Evolutionary conservation across 2,113 vertebrate genomes (phyloP), one percentile per base, ranked within the genome.

Genomic region (Protobothrops flavoviridis): DNA sequence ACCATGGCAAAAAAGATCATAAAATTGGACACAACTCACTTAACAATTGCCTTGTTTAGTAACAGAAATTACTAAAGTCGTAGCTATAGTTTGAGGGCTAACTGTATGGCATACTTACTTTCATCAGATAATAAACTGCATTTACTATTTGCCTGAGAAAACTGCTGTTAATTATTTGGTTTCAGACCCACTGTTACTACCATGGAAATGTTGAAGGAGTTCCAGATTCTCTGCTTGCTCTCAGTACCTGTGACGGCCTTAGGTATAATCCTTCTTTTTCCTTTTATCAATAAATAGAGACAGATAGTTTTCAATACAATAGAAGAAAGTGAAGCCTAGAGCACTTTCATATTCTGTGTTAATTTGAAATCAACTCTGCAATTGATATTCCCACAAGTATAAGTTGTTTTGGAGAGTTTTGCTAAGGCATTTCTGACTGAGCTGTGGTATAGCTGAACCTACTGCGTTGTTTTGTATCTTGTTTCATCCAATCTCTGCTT

Each of bases 151-250:
- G 88, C 92, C 94, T 55, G 29, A 50, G 92, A 24, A 20, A 59
- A 2, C 50, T 91, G 94, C 89, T 15, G 26, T 61, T 61, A 17
- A 94, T 94, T 94, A 20, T 94, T 96, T 90, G 94, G 74, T 96
- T 97, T 94, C 96, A 98, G 97, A 90, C 91, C 20, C 93, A 96
- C 92, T 98, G 97, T 94, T 97, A 97, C 91, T 98, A 97, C n/a
- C 95, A 94, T 6, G 97, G 97, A 81, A 90, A 93, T 92, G 95
- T 95, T 87, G 97, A 98, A 95, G 97, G 96, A 86, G 57, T 96
- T 88, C 74, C 74, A 74, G 95, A 96, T 89, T 97, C 97, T 0
- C 6, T 93, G 24, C 50, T 98, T 92, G 95, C 97, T 39, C 81
- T 98, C 17, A 97, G 97, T 94, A 96, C 95, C 0, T 98, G 97